Evolutionary conservation across 2,797 vertebrate genomes (phyloP).

Genomic region (Aselliscus stoliczkanus): DNA sequence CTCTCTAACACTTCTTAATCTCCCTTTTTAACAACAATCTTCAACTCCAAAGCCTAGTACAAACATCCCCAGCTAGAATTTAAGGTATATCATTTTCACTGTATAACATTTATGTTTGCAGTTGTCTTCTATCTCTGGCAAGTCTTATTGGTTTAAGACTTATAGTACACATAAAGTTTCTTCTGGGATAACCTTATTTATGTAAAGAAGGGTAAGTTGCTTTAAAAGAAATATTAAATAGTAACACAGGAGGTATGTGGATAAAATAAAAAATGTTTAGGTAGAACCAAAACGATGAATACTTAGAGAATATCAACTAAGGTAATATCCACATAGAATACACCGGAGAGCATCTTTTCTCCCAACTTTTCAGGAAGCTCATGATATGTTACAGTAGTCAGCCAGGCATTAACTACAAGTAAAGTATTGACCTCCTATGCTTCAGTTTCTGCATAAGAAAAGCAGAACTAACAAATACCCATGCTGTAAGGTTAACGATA

Average conservation of each 20-base stretch:
- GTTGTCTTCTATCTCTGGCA: not conserved
- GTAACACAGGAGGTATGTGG: not conserved
- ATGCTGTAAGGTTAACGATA: not conserved
- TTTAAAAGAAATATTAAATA: slow-evolving; percentile 6
- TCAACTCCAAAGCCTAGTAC: not conserved
- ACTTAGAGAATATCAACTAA: not conserved
- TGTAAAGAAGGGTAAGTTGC: not conserved
- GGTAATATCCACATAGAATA: not conserved
- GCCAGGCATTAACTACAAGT: not conserved
- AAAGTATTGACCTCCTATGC: not conserved
- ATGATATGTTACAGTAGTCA: not conserved
- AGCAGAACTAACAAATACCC: not conserved
- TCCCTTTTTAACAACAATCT: not conserved
- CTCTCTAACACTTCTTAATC: not conserved
- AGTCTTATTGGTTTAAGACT: not conserved
- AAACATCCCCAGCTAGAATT: not conserved
- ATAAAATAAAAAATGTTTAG: not conserved
- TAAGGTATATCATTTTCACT: not conserved
- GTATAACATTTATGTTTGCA: not conserved
- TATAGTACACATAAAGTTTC: not conserved
- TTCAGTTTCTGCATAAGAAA: not conserved
- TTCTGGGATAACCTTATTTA: not conserved
- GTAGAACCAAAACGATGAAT: not conserved
- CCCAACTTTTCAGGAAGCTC: not conserved
- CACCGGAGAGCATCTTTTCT: not conserved